These are phyloP conservation scores for Nicator chloris DNA, from an alignment of 2,113 vertebrate species.

Conservation along the genomic window DNA sequence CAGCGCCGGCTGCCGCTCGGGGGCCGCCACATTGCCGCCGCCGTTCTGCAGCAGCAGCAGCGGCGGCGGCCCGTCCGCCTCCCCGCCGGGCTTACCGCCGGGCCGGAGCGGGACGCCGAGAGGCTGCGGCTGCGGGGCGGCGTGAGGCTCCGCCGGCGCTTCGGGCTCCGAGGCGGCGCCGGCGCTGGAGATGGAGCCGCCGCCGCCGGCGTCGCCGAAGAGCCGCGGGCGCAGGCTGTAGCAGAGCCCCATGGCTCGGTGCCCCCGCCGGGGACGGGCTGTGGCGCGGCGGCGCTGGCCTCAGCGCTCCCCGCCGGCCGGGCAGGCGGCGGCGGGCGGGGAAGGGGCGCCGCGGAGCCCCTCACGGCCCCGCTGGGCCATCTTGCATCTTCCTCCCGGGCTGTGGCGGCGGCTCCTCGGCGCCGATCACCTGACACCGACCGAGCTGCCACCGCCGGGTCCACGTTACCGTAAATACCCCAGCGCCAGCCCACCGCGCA, in stretches of 20 bases:
- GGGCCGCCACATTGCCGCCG: slow-evolving; percentile 63
- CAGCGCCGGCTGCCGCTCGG: slow-evolving; percentile 63
- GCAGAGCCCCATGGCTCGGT: slow-evolving; percentile 89
- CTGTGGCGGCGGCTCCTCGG: background rate
- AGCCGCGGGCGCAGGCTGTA: slow-evolving; percentile 94
- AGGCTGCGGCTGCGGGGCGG: background rate
- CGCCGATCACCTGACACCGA: slow-evolving; percentile 81
- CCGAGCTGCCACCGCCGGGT: slow-evolving; percentile 14
- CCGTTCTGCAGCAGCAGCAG: background rate
- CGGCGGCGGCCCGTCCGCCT: background rate
- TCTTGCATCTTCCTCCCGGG: slow-evolving; percentile 78
- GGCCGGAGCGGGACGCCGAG: background rate
- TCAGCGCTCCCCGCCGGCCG: slow-evolving; percentile 7
- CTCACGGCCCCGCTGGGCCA: slow-evolving; percentile 84
- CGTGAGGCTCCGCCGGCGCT: background rate
- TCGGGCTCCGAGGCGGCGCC: background rate
- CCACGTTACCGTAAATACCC: slow-evolving; percentile 56
- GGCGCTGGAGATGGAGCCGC: background rate
- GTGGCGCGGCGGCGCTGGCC: background rate
- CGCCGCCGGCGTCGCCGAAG: slow-evolving; percentile 59
- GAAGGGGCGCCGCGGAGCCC: slow-evolving; percentile 69
- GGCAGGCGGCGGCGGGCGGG: background rate
- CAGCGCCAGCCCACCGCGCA: slow-evolving; percentile 43
- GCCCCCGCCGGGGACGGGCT: background rate
- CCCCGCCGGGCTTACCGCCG: background rate